Conservation (phyloP, 2,113 vertebrate species). For the Oreochromis tanganicae region DNA sequence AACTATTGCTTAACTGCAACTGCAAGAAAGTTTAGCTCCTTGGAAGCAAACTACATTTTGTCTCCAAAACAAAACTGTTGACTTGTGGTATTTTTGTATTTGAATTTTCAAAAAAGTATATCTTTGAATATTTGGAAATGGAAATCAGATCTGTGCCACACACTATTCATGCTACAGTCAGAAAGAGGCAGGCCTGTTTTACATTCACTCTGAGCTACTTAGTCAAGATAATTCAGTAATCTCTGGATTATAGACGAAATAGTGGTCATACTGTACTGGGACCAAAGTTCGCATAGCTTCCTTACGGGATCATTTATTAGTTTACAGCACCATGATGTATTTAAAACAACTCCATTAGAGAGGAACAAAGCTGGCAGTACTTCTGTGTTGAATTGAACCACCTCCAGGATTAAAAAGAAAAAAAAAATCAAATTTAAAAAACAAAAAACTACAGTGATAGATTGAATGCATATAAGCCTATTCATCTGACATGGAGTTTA, state of each 20-base stretch:
- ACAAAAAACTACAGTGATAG: background rate
- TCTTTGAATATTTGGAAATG: background rate
- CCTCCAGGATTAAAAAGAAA: fast-evolving
- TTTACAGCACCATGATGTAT: background rate
- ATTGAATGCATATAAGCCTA: background rate
- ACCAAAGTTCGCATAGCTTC: slow-evolving; percentile 10
- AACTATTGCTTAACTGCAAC: background rate
- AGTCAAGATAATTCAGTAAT: slow-evolving; percentile 3
- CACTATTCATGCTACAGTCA: background rate
- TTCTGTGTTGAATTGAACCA: background rate
- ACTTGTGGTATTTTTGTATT: background rate
- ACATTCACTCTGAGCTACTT: slow-evolving; percentile 17
- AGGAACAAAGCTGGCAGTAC: background rate
- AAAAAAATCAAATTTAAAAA: background rate
- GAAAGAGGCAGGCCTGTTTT: background rate
- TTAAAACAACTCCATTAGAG: background rate
- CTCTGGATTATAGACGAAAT: slow-evolving; percentile 13
- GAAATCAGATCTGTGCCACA: background rate
- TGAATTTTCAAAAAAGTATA: fast-evolving
- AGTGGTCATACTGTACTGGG: background rate
- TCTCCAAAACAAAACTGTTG: background rate
- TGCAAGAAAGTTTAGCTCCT: background rate
- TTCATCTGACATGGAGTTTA: background rate
- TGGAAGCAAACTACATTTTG: background rate
- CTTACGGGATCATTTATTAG: background rate